phyloP scores from a whole-genome alignment of 1,140 invertebrate genomes.

The Caerostris extrusa region DNA sequence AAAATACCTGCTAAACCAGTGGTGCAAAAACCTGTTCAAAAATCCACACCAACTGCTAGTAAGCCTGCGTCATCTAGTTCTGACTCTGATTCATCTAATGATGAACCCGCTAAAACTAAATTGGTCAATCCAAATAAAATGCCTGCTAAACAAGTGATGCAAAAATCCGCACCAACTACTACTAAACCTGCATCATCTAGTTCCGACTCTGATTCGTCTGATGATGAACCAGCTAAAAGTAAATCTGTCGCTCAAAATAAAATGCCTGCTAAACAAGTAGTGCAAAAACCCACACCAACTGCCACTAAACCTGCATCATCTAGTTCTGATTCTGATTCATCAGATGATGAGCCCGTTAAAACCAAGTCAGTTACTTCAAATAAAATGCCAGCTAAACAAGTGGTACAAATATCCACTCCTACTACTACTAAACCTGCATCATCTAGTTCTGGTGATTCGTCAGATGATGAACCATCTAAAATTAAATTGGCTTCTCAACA shows the following conservation, averaged over 20 bases:
- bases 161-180: background rate
- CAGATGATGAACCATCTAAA: slow-evolving; percentile 6
- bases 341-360: background rate
- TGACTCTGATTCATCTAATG: slow-evolving; percentile 37
- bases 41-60: background rate
- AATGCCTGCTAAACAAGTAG: background rate
- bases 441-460: background rate
- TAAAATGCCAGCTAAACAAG: background rate
- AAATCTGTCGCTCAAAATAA: background rate
- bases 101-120: background rate
- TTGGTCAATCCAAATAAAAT: background rate
- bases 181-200: background rate
- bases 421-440: background rate
- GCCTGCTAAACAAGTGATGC: background rate
- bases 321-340: slow-evolving; percentile 51
- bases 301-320: background rate
- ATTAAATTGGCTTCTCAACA: background rate
- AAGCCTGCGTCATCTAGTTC: background rate
- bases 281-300: slow-evolving; percentile 2
- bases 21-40: background rate
- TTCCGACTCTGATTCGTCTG: slow-evolving; percentile 43
- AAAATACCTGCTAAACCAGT: background rate
- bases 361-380: background rate
- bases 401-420: background rate
- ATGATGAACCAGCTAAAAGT: background rate